Evolutionary conservation across 2,888 invertebrate species (phyloP).

Genomic region (Leucophenga montana): DNA sequence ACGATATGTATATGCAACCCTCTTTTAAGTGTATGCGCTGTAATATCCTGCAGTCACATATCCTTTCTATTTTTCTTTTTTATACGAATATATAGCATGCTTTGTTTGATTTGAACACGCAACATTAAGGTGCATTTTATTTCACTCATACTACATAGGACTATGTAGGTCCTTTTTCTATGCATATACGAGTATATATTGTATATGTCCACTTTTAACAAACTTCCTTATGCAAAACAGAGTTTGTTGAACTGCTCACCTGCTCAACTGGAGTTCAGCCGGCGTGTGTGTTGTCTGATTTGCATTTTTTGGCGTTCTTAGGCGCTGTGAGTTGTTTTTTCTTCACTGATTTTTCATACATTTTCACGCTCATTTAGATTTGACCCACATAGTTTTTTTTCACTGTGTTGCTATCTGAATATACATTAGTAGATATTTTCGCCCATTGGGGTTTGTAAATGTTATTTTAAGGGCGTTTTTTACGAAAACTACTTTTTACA

Average conservation of each 20-base stretch:
- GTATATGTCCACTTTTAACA: slow-evolving; percentile 55
- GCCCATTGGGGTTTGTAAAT: not conserved
- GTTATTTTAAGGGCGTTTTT: slow-evolving; percentile 1
- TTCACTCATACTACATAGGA: not conserved
- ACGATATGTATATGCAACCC: not conserved
- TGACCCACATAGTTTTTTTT: slow-evolving; percentile 36
- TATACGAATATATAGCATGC: slow-evolving; percentile 8
- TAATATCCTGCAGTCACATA: not conserved
- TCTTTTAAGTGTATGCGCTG: not conserved
- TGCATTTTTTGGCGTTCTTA: slow-evolving; percentile 21
- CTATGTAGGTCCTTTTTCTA: slow-evolving; percentile 24
- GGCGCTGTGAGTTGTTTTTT: not conserved
- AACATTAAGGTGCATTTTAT: slow-evolving; percentile 58
- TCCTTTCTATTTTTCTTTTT: not conserved
- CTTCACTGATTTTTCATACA: not conserved
- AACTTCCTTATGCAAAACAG: slow-evolving; percentile 46
- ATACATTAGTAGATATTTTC: not conserved
- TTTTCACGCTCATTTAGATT: slow-evolving; percentile 35
- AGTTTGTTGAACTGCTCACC: slow-evolving; percentile 51
- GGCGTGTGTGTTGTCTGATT: not conserved
- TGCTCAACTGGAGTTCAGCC: not conserved
- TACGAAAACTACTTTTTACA: not conserved
- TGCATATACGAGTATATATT: too few relatives aligned
- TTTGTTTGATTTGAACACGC: slow-evolving; percentile 58
- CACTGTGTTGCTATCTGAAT: slow-evolving; percentile 4